A percentile compares a stretch with the other conserved stretches of the same genome.
phyloP scores from a whole-genome alignment of 2,797 vertebrate species.

The Molothrus ater region DNA sequence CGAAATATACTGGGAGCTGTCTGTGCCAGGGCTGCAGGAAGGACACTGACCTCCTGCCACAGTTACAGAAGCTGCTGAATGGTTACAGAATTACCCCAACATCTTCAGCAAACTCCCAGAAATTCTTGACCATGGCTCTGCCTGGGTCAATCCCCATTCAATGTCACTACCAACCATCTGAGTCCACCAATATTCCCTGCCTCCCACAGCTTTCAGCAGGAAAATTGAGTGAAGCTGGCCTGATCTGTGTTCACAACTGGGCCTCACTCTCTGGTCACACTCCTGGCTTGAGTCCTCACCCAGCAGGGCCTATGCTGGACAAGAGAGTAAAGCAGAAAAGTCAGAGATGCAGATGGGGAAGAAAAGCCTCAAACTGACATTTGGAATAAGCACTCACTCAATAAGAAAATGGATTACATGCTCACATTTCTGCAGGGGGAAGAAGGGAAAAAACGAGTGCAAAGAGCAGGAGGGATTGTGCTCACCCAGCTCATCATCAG shows the following conservation, averaged over 20 bases:
- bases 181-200: too few relatives aligned
- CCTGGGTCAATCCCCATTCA: neutral
- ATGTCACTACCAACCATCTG: too few relatives aligned
- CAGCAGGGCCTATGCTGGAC: neutral
- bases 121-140: neutral
- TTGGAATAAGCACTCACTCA: neutral
- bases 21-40: neutral
- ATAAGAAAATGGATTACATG: neutral
- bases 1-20: too few relatives aligned
- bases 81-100: too few relatives aligned
- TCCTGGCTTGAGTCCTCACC: fast-evolving
- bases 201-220: neutral
- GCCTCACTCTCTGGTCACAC: neutral
- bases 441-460: too few relatives aligned
- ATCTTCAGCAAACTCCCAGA: neutral
- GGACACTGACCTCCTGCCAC: too few relatives aligned
- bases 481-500: too few relatives aligned
- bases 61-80: too few relatives aligned
- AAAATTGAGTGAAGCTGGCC: neutral
- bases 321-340: neutral
- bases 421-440: neutral
- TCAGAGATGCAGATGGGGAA: neutral
- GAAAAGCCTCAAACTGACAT: neutral
- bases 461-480: too few relatives aligned
- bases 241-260: too few relatives aligned